Base-by-base conservation (phyloP, 2,113 vertebrate genomes). In the Manacus vitellinus region DNA sequence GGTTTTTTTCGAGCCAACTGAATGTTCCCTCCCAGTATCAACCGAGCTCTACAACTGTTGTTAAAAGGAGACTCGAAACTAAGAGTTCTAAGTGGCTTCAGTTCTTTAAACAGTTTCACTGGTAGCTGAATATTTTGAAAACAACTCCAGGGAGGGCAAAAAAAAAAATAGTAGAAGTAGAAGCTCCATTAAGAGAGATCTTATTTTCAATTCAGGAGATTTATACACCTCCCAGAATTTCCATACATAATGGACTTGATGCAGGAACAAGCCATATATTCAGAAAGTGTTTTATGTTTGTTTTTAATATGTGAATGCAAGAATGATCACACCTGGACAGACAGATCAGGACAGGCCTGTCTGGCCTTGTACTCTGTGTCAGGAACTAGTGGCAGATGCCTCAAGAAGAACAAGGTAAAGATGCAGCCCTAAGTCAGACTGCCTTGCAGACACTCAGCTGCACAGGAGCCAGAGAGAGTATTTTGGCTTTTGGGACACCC, bases 31-130 rank as follows among this genome's bases (percentile, higher is more conserved):
- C 47, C 47, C 46, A 47, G 11, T 21, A 63, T 37, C 55, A 91
- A 92, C 56, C 68, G 61, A 95, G 78, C 49, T 81, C 27, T 9
- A 28, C 9, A 10, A 44, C 44, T 78, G 39, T 7, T 89, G 51
- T 58, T 78, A 87, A 95, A 95, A 94, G 59, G 30, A 91, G 56
- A 95, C 80, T 88, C 84, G 91, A 94, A 94, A 96, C 80, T 43
- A 84, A 71, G 67, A 94, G 65, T 46, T 85, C 59, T 21, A 28
- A 56, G 14, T 5, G 49, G 58, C 87, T 85, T 84, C 79, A 52
- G 86, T 72, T 92, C 80, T 91, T 87, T 18, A 52, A 95, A 77
- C 63, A 84, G 89, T 87, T 95, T 89, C 84, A 87, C 37, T 61
- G 62, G 68, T 62, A 78, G 43, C 7, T 75, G 61, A 91, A 0